Evolutionary conservation across 2,113 vertebrate species (phyloP).

Genomic region (Girardinichthys multiradiatus): DNA sequence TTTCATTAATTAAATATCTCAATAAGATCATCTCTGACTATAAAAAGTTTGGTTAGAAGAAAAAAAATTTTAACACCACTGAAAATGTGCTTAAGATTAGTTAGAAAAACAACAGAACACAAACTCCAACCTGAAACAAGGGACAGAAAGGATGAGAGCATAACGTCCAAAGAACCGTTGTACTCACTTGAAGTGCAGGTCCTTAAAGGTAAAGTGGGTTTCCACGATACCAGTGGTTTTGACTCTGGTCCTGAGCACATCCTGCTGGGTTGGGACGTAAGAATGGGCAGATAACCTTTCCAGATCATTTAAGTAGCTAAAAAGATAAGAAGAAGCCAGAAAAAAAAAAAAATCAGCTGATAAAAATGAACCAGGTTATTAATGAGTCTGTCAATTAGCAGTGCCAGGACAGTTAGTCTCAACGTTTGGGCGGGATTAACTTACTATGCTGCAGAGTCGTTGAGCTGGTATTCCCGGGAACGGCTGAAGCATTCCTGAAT

Average conservation of each 20-base stretch:
- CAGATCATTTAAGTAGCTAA: conserved; percentile 96
- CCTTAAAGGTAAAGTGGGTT: conserved; percentile 99
- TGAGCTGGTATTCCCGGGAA: conserved; percentile 98
- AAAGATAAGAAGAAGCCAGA: conserved; percentile 3
- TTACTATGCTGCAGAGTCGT: conserved; percentile 99
- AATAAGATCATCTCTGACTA: too few relatives aligned
- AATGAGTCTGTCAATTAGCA: not conserved
- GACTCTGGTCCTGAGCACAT: conserved; percentile 96
- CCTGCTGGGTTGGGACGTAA: conserved; percentile 97
- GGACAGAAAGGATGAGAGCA: not conserved
- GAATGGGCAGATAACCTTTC: conserved; percentile 92
- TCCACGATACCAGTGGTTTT: conserved; percentile 99
- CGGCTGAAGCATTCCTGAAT: conserved; percentile 95
- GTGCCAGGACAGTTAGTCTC: not conserved
- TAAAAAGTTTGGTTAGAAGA: too few relatives aligned
- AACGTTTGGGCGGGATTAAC: conserved; percentile 54
- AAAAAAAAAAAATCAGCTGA: not conserved
- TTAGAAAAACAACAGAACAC: too few relatives aligned
- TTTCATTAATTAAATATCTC: too few relatives aligned
- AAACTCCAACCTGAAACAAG: too few relatives aligned
- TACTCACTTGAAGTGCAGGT: conserved; percentile 98
- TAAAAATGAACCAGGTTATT: not conserved
- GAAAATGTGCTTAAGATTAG: too few relatives aligned
- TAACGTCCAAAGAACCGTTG: not conserved
- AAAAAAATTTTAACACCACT: too few relatives aligned